A percentile compares a stretch with the other conserved stretches of the same genome.
Conservation (phyloP, 2,113 vertebrate genomes). For the Menura novaehollandiae region DNA sequence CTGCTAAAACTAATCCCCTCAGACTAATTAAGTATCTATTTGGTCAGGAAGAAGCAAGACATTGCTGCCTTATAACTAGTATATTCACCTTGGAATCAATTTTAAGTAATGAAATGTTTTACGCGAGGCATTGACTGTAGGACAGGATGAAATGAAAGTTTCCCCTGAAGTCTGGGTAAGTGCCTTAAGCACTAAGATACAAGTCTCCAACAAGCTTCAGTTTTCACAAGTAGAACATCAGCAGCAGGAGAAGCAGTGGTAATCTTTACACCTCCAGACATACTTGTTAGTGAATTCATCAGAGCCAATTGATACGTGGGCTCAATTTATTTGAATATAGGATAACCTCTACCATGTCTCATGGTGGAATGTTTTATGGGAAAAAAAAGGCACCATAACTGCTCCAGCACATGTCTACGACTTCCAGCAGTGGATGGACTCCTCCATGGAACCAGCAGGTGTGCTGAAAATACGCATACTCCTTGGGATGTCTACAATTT, state of each 20-base stretch:
- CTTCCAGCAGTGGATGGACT: neutral
- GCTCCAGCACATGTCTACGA: neutral
- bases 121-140: neutral
- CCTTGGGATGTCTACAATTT: neutral
- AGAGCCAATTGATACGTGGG: neutral
- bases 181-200: neutral
- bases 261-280: neutral
- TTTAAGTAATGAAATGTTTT: neutral
- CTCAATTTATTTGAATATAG: neutral
- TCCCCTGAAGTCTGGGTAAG: neutral
- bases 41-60: neutral
- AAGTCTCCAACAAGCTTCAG: neutral
- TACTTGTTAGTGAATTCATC: neutral
- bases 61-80: neutral
- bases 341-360: neutral
- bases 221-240: neutral
- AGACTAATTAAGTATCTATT: neutral
- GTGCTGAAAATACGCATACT: neutral
- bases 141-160: neutral
- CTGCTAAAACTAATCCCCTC: neutral
- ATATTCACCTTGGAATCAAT: neutral
- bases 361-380: neutral
- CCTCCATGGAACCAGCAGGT: neutral
- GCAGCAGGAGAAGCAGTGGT: neutral
- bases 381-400: fast-evolving